Evolutionary conservation across 2,888 invertebrate species (phyloP), one percentile per base, ranked within the genome.

Genomic region (Drosophila greeni): DNA sequence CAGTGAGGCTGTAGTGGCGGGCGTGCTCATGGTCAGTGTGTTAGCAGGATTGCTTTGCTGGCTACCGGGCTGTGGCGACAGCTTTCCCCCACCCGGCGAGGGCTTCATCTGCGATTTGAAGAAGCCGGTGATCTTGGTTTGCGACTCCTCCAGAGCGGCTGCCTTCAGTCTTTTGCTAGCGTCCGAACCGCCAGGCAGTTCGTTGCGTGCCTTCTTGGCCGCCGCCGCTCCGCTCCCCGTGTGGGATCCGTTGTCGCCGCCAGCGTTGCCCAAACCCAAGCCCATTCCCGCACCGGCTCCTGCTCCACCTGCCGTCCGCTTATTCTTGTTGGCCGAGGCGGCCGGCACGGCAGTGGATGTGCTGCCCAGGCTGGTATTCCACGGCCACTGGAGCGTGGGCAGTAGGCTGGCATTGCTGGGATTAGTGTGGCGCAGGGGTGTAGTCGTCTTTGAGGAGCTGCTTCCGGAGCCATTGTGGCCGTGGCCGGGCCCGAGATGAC

Each of bases 51-150:
- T 42, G 62, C 37, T 23, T 43, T 59, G 62, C 72, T 72, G 59
- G 73, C 72, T 52, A 29, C 72, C 51, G 60, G 74, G 65, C 39
- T 75, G 75, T n/a, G 71, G 80, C 42, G 82, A 73, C 2, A 68
- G 60, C 26, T 67, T 67, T 7, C 59, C 59, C 3, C 66, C 66
- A 5, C 77, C 69, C 2, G 80, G 59, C 6, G 77, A 72, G 39
- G 87, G 86, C 70, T 95, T 95, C 90, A 94, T 93, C 89, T 95
- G 95, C 71, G 94, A 93, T 87, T 94, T 95, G 88, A 95, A 95
- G 88, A 93, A 95, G 85, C 95, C 95, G 0, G 86, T 86, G 86
- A 95, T 95, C 88, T 95, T 94, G 51, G 94, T 95, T 88, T 94
- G 95, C 31, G 88, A 88, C 76, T 88, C 88, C 69, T 88, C 88